Percentiles rank a stretch among this genome's conserved stretches.
Conservation (phyloP, 1,140 invertebrate species). For the Venturia canescens region DNA sequence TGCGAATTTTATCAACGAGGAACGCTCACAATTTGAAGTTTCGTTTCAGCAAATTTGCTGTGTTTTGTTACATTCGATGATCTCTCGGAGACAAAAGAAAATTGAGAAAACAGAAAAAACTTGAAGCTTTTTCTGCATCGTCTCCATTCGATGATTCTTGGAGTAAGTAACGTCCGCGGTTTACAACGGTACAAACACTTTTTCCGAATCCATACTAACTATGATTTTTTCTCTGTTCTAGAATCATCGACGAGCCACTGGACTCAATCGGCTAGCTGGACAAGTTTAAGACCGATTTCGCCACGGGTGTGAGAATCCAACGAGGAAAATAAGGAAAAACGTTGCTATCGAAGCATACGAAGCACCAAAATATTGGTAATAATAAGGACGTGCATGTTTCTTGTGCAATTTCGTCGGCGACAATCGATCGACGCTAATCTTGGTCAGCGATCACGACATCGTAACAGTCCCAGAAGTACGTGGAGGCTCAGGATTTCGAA, state of each 20-base stretch:
- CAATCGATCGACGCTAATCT: not conserved
- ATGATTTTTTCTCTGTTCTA: not conserved
- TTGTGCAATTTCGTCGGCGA: not conserved
- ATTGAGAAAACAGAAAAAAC: not conserved
- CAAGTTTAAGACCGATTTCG: not conserved
- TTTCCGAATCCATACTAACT: not conserved
- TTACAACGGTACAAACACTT: not conserved
- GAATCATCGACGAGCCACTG: not conserved
- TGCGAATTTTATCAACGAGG: too few relatives aligned
- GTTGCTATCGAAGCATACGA: not conserved
- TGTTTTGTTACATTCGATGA: too few relatives aligned
- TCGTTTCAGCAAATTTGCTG: too few relatives aligned
- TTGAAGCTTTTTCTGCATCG: not conserved
- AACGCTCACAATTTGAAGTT: too few relatives aligned
- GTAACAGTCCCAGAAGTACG: not conserved
- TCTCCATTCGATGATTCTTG: not conserved
- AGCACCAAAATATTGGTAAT: not conserved
- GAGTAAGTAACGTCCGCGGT: conserved; percentile 3
- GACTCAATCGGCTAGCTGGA: not conserved
- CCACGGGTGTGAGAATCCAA: not conserved
- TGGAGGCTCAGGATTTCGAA: not conserved
- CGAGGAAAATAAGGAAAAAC: not conserved
- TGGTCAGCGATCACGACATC: not conserved
- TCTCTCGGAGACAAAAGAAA: conserved; percentile 57
- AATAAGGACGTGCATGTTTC: not conserved